Conservation (phyloP, 2,797 vertebrate genomes). For the Leptodactylus fallax region DNA sequence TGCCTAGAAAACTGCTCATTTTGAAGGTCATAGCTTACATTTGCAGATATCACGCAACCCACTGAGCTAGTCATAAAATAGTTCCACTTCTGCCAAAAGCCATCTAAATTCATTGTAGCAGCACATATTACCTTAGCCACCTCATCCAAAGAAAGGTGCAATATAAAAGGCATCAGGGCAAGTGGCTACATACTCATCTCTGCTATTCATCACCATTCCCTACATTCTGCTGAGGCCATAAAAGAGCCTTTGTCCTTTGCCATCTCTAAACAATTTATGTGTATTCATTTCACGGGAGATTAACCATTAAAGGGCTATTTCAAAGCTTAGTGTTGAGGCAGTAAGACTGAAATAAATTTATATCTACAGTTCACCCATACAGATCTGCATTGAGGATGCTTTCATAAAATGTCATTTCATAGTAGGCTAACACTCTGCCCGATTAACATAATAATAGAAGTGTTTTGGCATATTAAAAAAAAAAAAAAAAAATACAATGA, state of each 20-base stretch:
- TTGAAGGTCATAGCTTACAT: conserved; percentile 52
- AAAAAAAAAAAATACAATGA: conserved; percentile 74
- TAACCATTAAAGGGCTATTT: conserved; percentile 52
- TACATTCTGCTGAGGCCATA: conserved; percentile 33
- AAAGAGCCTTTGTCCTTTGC: conserved; percentile 52
- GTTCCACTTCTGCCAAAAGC: conserved; percentile 45
- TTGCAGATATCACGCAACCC: conserved; percentile 26
- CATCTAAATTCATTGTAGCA: conserved; percentile 51
- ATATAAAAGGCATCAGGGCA: conserved; percentile 48
- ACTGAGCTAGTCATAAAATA: conserved; percentile 15
- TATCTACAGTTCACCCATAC: conserved; percentile 35
- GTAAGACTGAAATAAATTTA: conserved; percentile 33
- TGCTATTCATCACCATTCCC: conserved; percentile 39
- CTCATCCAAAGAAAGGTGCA: conserved; percentile 33
- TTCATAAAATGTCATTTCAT: conserved; percentile 63
- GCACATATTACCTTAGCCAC: background rate
- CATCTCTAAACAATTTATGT: conserved; percentile 46
- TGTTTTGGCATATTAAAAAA: conserved; percentile 74
- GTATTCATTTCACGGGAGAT: conserved; percentile 58
- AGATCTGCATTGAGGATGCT: conserved; percentile 51
- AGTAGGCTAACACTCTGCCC: conserved; percentile 68
- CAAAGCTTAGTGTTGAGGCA: conserved; percentile 29
- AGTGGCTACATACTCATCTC: conserved; percentile 35
- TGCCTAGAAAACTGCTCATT: conserved; percentile 33
- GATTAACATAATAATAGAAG: conserved; percentile 66